Conservation (phyloP, 2,888 invertebrate genomes). For the Oscheius sp. region DNA sequence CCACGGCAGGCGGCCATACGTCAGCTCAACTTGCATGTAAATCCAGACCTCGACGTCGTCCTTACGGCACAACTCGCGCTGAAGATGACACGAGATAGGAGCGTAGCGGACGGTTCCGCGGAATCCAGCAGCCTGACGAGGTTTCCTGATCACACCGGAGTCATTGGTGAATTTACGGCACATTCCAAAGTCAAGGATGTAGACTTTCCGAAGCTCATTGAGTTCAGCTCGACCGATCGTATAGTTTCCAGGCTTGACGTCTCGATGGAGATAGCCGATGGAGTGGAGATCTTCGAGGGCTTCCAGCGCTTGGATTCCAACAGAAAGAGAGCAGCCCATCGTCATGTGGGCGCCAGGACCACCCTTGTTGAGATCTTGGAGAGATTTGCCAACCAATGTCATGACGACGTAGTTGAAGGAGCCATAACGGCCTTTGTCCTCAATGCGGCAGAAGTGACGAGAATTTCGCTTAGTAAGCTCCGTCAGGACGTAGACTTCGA, state of each 20-base stretch:
- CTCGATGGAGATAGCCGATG: slow-evolving; percentile 59
- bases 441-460: slow-evolving; percentile 64
- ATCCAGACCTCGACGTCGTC: slow-evolving; percentile 55
- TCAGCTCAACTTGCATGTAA: slow-evolving; percentile 55
- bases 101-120: slow-evolving; percentile 66
- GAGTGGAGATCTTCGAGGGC: slow-evolving; percentile 60
- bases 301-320: slow-evolving; percentile 50
- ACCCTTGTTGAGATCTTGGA: slow-evolving; percentile 51
- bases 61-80: slow-evolving; percentile 60
- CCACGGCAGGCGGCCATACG: slow-evolving; percentile 55
- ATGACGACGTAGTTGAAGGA: slow-evolving; percentile 65
- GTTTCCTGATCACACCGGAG: slow-evolving; percentile 63
- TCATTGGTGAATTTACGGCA: slow-evolving; percentile 24
- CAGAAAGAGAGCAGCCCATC: slow-evolving; percentile 49
- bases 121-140: slow-evolving; percentile 64
- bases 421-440: slow-evolving; percentile 63
- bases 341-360: slow-evolving; percentile 52
- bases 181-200: slow-evolving; percentile 55
- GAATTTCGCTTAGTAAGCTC: slow-evolving; percentile 57
- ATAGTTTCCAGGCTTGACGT: slow-evolving; percentile 52
- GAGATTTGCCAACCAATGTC: slow-evolving; percentile 65
- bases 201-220: slow-evolving; percentile 54
- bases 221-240: slow-evolving; percentile 49
- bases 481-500: slow-evolving; percentile 62
- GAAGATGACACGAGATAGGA: slow-evolving; percentile 63